Evolutionary conservation across 1,140 invertebrate species (phyloP), one percentile per base, ranked within the genome.

Genomic region (Drosophila parvula): DNA sequence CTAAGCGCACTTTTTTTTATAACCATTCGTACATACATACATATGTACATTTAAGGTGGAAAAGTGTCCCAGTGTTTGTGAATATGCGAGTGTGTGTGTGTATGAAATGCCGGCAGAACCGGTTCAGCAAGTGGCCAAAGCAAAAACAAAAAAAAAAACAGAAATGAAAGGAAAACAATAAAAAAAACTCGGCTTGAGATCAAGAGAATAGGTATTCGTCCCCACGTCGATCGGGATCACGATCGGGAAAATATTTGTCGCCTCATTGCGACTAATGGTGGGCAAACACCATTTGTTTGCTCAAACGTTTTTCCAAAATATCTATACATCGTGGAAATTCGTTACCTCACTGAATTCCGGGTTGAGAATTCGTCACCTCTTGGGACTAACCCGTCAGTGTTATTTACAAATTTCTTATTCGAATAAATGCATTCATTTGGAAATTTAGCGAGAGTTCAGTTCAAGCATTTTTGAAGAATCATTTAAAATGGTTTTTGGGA

Each of bases 81-180:
- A 45, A 8, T 55, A 47, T 65, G 18, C 50, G 43, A 44, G 36
- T 45, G 41, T 58, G 41, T 69, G 28, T 80, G 30, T 53, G 40
- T 64, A 27, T 64, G 60, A 88, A 83, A 88, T 88, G 83, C 83
- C 83, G 83, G 84, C 84, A 86, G 67, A 86, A 86, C 83, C 83
- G 84, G 83, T 86, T 89, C 84, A 57, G 67, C 83, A 89, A 86
- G 76, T 86, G 83, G 79, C 80, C 79, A 83, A 76, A 83, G 61
- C 63, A 61, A 79, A 57, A 77, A 65, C 65, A 79, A 55, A 62
- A 62, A 44, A 74, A 30, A 70, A 65, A 48, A 58, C 53, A 36
- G 48, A 27, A 50, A 50, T 2, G 68, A 50, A 74, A 67, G 40
- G 48, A 67, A 43, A 78, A 40, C 40, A 30, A 58, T 38, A 61